Evolutionary conservation across 2,797 vertebrate genomes (phyloP), one percentile per base, ranked within the genome.

Genomic region (Cyclopterus lumpus): DNA sequence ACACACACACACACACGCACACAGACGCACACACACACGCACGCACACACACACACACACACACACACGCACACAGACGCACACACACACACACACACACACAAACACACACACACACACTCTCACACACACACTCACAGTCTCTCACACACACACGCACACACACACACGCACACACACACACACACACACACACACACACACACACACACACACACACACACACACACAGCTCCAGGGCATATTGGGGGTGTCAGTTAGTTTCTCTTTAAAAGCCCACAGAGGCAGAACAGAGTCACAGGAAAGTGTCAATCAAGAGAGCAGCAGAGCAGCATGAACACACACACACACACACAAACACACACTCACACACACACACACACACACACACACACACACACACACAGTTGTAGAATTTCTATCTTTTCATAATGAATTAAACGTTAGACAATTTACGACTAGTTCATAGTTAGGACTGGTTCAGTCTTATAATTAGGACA

Each of bases 301-400:
- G 92, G 93, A 95, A 95, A 88, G 64, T 93, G 94, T 94, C 95
- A 95, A 94, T 96, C 93, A 95, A 80, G 82, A 82, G 81, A 84
- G 72, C 82, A 94, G 77, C 76, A 86, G 75, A 82, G 91, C 91
- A 95, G 90, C 91, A 91, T 40, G 75, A 72, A 84, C 87, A 85
- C 77, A 78, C 71, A 77, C 77, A 69, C 59, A 58, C 60, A 63
- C 83, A 58, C 49, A 42, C 59, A 57, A 53, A 63, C 26, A 57
- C 51, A 44, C 71, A 59, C 71, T 40, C 49, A 30, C 49, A 51
- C 40, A 64, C 36, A 62, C 57, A 49, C 57, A 42, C 24, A 16
- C 10, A 54, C 57, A 51, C 38, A 57, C 49, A 63, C 38, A 40
- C 38, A 40, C 11, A 40, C 38, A 14, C 38, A 40, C 38, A 40